Percentiles rank a stretch among this genome's conserved stretches.
These are phyloP conservation scores for Hoplodrina ambigua DNA, from an alignment of 2,888 invertebrate species.

Conservation along the genomic window DNA sequence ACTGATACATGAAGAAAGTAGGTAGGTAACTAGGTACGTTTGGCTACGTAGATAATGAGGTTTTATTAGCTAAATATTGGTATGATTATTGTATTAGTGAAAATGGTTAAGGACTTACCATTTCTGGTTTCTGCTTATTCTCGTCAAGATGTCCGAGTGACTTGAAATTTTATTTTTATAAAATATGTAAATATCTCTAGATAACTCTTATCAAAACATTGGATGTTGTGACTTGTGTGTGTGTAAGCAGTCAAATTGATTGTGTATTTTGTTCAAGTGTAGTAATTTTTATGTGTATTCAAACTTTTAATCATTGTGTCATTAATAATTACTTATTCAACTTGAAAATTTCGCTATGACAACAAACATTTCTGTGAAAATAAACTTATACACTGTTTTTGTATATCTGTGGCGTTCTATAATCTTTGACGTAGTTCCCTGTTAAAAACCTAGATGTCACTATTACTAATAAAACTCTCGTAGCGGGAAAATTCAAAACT, in stretches of 20 bases:
- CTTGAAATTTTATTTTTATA: conserved; percentile 6
- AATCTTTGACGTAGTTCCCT: conserved; percentile 10
- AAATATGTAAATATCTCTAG: background rate
- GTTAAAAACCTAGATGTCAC: conserved; percentile 49
- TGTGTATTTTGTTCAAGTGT: conserved; percentile 2
- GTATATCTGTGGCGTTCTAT: conserved; percentile 37
- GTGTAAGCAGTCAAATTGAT: conserved; percentile 5
- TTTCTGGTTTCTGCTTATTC: conserved; percentile 5
- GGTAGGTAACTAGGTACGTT: background rate
- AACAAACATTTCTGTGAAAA: background rate
- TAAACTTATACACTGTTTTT: background rate
- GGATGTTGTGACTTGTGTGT: conserved; percentile 12
- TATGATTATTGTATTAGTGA: background rate
- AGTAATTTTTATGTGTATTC: background rate
- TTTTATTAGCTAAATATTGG: background rate
- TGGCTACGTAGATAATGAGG: background rate
- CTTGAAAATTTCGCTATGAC: background rate
- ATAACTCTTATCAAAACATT: conserved; percentile 40
- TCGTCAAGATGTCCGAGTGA: background rate
- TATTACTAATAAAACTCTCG: conserved; percentile 10
- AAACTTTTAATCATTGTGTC: background rate
- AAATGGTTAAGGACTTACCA: conserved; percentile 41
- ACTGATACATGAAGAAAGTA: too few relatives aligned
- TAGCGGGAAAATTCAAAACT: conserved; percentile 37
- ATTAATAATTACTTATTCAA: background rate